Evolutionary conservation across 2,113 vertebrate genomes (phyloP).

Genomic region (Ascaphus truei): DNA sequence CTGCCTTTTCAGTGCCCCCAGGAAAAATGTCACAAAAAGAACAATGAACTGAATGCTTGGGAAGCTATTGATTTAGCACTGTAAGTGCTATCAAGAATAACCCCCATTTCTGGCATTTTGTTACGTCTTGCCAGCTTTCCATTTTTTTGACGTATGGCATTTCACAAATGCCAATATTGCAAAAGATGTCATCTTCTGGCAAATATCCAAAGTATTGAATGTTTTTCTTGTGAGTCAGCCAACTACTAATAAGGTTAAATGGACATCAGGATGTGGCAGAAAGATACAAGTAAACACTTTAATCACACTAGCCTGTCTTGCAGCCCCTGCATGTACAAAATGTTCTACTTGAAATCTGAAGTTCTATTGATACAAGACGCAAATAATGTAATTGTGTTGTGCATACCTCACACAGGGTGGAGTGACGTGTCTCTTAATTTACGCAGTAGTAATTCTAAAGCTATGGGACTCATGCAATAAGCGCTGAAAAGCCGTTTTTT

Average conservation of each 20-base stretch:
- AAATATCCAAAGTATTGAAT: neutral
- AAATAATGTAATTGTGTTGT: too few species aligned
- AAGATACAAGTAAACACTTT: too few species aligned
- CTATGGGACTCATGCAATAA: too few species aligned
- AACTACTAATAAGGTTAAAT: neutral
- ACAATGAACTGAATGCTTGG: neutral
- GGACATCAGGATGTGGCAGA: neutral
- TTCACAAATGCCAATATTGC: neutral
- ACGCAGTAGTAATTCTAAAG: too few species aligned
- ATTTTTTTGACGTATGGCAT: neutral
- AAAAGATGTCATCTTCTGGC: neutral
- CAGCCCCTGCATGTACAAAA: too few species aligned
- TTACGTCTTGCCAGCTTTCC: neutral
- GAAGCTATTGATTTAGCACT: conserved; percentile 6
- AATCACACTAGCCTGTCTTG: too few species aligned
- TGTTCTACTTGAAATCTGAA: too few species aligned
- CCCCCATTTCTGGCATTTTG: neutral
- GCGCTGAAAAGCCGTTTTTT: too few species aligned
- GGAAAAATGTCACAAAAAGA: neutral
- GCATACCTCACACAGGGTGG: too few species aligned
- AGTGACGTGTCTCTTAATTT: too few species aligned
- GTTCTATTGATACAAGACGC: too few species aligned
- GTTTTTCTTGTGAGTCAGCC: neutral
- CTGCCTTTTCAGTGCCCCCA: neutral
- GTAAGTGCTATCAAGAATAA: neutral